These are phyloP conservation scores for Ptychadena robeensis DNA, from an alignment of 2,797 vertebrate species.

Conservation along the genomic window DNA sequence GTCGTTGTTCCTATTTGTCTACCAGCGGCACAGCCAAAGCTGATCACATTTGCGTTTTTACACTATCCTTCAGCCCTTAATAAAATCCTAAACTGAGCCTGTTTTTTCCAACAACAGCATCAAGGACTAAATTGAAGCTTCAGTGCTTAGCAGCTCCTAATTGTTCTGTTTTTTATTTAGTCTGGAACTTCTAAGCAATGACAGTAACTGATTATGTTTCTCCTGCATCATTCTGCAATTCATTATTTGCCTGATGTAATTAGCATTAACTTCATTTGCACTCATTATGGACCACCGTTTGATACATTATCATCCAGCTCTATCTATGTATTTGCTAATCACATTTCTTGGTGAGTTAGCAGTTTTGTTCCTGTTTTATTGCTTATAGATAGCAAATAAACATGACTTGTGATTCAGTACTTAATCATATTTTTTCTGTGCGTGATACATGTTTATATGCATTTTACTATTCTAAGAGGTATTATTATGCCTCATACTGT, in stretches of 20 bases:
- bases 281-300: conserved; percentile 32
- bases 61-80: not conserved
- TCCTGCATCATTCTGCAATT: conserved; percentile 27
- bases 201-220: conserved; percentile 32
- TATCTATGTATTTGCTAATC: conserved; percentile 17
- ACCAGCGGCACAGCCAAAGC: too few species aligned
- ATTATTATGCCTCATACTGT: not conserved
- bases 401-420: too few species aligned
- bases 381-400: not conserved
- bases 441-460: not conserved
- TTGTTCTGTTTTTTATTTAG: conserved; percentile 16
- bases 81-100: not conserved
- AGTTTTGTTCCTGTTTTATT: conserved; percentile 1
- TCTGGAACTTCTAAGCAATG: not conserved
- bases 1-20: too few species aligned
- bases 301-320: conserved; percentile 14
- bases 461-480: not conserved
- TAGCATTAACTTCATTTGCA: conserved; percentile 37
- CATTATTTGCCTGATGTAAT: conserved; percentile 20
- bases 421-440: not conserved
- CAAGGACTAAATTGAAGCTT: not conserved
- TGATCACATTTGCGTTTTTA: too few species aligned
- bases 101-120: not conserved
- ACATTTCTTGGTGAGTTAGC: conserved; percentile 24
- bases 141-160: not conserved